phyloP scores from a whole-genome alignment of 2,888 invertebrate species.

The Merodon equestris region DNA sequence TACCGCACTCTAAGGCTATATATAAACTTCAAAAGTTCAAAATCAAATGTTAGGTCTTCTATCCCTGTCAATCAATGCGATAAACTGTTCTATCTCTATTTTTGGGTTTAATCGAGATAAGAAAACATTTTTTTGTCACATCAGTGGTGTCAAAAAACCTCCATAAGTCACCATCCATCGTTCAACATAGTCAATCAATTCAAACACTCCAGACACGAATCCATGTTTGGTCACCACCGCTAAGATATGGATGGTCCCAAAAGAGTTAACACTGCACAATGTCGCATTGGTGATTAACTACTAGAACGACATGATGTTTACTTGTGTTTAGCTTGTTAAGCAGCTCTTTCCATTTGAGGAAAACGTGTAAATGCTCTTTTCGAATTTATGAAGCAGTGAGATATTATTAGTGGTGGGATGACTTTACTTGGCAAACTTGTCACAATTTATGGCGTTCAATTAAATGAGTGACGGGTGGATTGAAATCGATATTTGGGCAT shows the following conservation, averaged over 20 bases:
- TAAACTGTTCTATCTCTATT: too few relatives aligned
- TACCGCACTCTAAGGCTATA: too few relatives aligned
- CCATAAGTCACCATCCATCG: too few relatives aligned
- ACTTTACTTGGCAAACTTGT: slow-evolving; percentile 18
- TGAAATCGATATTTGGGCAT: slow-evolving; percentile 24
- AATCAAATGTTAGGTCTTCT: too few relatives aligned
- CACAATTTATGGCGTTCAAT: slow-evolving; percentile 28
- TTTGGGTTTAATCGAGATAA: too few relatives aligned
- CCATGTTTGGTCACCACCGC: slow-evolving; percentile 36
- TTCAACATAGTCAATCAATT: too few relatives aligned
- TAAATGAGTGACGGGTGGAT: slow-evolving; percentile 7
- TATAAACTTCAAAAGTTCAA: too few relatives aligned
- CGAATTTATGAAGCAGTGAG: neutral
- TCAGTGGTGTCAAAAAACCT: too few relatives aligned
- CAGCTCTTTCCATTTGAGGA: slow-evolving; percentile 21
- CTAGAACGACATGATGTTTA: slow-evolving; percentile 34
- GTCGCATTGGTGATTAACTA: slow-evolving; percentile 14
- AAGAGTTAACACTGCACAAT: slow-evolving; percentile 22
- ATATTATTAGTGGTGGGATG: slow-evolving; percentile 1
- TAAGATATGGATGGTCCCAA: slow-evolving; percentile 26
- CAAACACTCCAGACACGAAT: too few relatives aligned
- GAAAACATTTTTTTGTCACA: too few relatives aligned
- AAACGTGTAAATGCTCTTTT: slow-evolving; percentile 34
- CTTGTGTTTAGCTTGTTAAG: slow-evolving; percentile 33
- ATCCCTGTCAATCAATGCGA: too few relatives aligned